phyloP scores from a whole-genome alignment of 2,888 invertebrate species.

The Phytoseiulus persimilis region DNA sequence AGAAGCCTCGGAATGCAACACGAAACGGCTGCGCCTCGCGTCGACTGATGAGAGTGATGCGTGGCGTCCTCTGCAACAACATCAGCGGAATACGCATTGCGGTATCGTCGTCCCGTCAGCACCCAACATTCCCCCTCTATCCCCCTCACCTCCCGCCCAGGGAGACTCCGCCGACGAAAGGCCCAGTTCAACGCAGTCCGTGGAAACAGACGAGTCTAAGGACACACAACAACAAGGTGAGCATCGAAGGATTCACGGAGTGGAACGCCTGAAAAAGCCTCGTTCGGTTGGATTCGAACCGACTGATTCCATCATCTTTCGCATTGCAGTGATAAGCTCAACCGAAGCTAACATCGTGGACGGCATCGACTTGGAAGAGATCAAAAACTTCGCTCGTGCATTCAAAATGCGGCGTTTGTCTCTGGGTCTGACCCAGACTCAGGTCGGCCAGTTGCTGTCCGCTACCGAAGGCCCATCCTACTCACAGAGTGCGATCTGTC shows the following conservation, averaged over 20 bases:
- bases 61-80: slow-evolving; percentile 20
- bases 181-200: slow-evolving; percentile 9
- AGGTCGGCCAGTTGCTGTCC: slow-evolving; percentile 91
- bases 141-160: slow-evolving; percentile 17
- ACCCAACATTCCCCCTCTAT: slow-evolving; percentile 27
- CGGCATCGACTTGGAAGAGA: slow-evolving; percentile 92
- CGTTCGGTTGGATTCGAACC: background rate
- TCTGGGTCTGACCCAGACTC: slow-evolving; percentile 87
- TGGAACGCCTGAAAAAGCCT: too few species aligned
- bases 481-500: slow-evolving; percentile 98
- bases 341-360: slow-evolving; percentile 88
- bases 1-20: background rate
- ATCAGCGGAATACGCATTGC: background rate
- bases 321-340: slow-evolving; percentile 75
- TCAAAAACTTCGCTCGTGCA: slow-evolving; percentile 94
- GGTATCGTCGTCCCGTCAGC: slow-evolving; percentile 24
- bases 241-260: too few species aligned
- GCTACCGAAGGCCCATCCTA: slow-evolving; percentile 95
- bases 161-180: slow-evolving; percentile 25
- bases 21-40: background rate
- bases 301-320: too few species aligned
- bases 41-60: background rate
- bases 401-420: slow-evolving; percentile 88
- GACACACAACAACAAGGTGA: slow-evolving; percentile 34
- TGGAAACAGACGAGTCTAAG: slow-evolving; percentile 15